Conservation (phyloP, 2,113 vertebrate genomes). For the Candoia aspera region DNA sequence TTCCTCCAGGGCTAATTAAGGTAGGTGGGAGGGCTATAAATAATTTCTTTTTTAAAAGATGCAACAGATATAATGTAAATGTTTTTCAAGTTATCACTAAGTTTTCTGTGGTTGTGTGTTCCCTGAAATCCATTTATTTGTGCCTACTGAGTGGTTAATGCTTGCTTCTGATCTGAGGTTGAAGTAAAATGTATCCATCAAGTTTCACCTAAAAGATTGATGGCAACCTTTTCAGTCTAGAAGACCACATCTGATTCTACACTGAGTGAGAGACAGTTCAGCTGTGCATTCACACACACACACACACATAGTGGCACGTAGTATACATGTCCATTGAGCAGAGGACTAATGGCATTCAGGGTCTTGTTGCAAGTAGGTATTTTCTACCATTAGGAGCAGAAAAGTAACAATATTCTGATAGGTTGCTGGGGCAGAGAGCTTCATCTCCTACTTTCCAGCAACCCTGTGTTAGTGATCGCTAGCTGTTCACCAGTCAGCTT, state of each 20-base stretch:
- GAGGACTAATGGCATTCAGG: not conserved
- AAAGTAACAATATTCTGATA: not conserved
- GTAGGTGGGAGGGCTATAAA: conserved; percentile 66
- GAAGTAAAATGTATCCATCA: not conserved
- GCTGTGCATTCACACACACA: not conserved
- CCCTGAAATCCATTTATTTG: not conserved
- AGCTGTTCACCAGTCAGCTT: not conserved
- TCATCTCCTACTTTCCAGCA: not conserved
- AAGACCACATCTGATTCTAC: not conserved
- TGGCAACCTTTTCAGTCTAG: not conserved
- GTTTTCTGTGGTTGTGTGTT: not conserved
- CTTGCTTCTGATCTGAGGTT: not conserved
- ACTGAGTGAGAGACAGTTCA: not conserved
- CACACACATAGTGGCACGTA: not conserved
- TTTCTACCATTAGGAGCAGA: not conserved
- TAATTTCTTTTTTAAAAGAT: not conserved
- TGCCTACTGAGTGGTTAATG: not conserved
- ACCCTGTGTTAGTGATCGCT: not conserved
- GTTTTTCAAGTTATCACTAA: not conserved
- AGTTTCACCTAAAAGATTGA: not conserved
- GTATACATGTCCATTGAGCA: not conserved
- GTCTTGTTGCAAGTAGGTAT: not conserved
- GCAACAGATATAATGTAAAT: not conserved
- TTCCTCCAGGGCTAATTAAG: conserved; percentile 91
- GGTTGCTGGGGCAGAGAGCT: not conserved